phyloP scores from a whole-genome alignment of 2,797 vertebrate genomes.

The Chrysocyon brachyurus region DNA sequence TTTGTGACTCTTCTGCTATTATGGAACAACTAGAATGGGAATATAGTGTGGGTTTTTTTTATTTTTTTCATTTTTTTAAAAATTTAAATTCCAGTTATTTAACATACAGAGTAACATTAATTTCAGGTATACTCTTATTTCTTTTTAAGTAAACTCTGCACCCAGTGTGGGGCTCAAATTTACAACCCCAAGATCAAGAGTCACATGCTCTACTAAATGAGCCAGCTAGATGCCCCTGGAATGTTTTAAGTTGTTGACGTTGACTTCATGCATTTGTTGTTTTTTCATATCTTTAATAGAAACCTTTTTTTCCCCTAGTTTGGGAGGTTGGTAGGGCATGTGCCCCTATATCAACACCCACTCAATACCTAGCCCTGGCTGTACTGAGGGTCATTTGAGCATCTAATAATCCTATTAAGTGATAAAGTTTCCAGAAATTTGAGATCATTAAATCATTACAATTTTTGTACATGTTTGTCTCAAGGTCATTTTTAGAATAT shows the following conservation, averaged over 20 bases:
- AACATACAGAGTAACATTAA: neutral
- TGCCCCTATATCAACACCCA: neutral
- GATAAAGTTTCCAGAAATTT: conserved; percentile 6
- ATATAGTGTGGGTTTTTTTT: neutral
- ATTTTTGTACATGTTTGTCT: conserved; percentile 13
- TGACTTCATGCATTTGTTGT: neutral
- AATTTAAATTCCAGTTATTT: neutral
- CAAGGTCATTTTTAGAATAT: conserved; percentile 35
- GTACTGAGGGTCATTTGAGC: neutral
- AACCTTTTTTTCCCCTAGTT: neutral
- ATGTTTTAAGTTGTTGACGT: conserved; percentile 31
- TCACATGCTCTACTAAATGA: neutral
- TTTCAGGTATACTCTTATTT: neutral
- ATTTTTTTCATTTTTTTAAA: neutral
- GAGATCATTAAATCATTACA: conserved; percentile 37
- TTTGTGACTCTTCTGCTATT: neutral
- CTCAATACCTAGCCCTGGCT: neutral
- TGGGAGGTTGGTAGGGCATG: neutral
- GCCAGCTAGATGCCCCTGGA: neutral
- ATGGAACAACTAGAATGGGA: neutral
- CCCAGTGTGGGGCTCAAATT: neutral
- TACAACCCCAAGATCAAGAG: neutral
- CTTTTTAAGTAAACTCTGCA: neutral
- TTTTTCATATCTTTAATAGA: conserved; percentile 34
- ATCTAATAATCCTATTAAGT: neutral